phyloP scores from a whole-genome alignment of 2,797 vertebrate species.

The Malacoraja senta region DNA sequence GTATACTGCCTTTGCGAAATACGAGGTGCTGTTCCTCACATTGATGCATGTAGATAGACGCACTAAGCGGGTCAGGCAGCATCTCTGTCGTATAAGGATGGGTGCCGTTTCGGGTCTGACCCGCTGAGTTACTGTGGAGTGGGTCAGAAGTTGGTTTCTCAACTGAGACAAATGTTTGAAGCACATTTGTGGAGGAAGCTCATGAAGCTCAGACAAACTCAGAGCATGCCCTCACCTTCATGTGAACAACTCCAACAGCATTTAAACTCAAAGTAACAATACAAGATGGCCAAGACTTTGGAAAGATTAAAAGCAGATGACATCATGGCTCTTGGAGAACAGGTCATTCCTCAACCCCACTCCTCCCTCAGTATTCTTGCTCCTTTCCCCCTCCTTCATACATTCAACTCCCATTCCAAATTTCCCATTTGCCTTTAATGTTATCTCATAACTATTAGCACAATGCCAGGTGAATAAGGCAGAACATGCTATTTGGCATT shows the following conservation, averaged over 20 bases:
- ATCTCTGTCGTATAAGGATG: too few relatives aligned
- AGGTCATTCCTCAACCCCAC: too few relatives aligned
- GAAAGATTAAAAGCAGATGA: constrained; percentile 13
- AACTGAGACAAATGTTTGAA: not conserved
- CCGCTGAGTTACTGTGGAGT: not conserved
- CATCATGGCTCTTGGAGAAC: not conserved
- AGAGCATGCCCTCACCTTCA: not conserved
- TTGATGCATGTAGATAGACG: too few relatives aligned
- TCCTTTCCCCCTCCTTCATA: too few relatives aligned
- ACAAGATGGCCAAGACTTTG: not conserved
- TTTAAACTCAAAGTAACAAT: not conserved
- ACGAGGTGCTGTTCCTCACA: too few relatives aligned
- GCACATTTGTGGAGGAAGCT: not conserved
- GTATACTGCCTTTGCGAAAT: too few relatives aligned
- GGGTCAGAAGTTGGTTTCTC: not conserved
- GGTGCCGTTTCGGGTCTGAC: too few relatives aligned
- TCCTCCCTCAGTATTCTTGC: too few relatives aligned
- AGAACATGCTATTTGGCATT: not conserved
- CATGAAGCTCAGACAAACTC: not conserved
- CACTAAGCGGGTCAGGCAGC: too few relatives aligned
- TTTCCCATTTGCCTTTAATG: too few relatives aligned
- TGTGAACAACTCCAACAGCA: not conserved
- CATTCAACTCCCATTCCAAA: too few relatives aligned
- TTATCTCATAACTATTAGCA: not conserved
- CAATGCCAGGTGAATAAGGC: not conserved